Conservation (phyloP, 2,113 vertebrate species). For the Bubo blakistoni region DNA sequence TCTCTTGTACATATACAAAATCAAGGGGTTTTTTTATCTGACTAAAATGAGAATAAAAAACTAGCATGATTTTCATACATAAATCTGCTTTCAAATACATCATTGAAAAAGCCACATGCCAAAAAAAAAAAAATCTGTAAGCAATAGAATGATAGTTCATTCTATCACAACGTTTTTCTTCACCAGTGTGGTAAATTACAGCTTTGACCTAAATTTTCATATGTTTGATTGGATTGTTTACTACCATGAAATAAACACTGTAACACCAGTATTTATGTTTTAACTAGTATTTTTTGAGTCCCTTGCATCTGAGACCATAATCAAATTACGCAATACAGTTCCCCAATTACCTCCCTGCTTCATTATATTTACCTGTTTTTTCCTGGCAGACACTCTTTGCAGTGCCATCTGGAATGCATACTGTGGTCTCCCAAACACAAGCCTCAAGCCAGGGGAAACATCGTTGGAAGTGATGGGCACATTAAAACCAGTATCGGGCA, state of each 20-base stretch:
- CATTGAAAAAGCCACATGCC: not conserved
- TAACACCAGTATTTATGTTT: not conserved
- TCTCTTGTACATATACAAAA: not conserved
- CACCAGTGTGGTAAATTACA: not conserved
- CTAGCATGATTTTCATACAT: not conserved
- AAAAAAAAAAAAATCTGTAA: not conserved
- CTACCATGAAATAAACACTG: not conserved
- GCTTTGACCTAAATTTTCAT: not conserved
- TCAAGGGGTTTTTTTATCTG: not conserved
- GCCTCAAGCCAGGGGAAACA: conserved; percentile 37
- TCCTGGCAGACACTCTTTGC: conserved; percentile 8
- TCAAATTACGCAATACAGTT: not conserved
- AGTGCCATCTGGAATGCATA: not conserved
- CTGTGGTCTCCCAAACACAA: not conserved
- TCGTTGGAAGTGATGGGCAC: not conserved
- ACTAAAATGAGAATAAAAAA: not conserved
- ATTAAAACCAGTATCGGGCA: conserved; percentile 17
- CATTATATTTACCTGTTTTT: conserved; percentile 61
- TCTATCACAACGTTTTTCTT: not conserved
- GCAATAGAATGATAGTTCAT: not conserved
- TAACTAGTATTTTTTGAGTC: not conserved
- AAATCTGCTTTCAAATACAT: not conserved
- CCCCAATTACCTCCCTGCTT: conserved; percentile 12
- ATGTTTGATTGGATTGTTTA: not conserved
- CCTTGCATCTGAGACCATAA: not conserved